A percentile compares a stretch with the other conserved stretches of the same genome.
Evolutionary conservation across 2,888 invertebrate genomes (phyloP).

Genomic region (Physocephala rufipes): DNA sequence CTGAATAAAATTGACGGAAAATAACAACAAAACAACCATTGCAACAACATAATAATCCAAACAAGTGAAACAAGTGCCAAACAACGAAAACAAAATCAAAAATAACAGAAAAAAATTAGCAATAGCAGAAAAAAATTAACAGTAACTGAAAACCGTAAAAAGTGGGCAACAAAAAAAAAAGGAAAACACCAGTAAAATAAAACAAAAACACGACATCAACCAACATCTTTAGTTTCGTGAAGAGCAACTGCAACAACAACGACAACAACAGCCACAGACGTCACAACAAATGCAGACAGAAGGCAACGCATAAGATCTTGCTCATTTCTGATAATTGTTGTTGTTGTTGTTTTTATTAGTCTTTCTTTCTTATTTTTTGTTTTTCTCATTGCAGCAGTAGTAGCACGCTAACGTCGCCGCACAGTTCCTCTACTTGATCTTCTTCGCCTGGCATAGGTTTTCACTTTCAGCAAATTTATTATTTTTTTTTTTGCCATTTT

Average conservation of each 20-base stretch:
- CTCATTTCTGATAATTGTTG: neutral
- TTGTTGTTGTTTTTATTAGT: neutral
- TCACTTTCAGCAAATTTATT: constrained; percentile 29
- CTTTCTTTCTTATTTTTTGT: neutral
- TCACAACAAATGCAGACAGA: too few species aligned
- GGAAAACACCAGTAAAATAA: constrained; percentile 16
- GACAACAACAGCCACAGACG: neutral
- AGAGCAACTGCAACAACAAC: neutral
- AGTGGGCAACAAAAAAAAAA: constrained; percentile 12
- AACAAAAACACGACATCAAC: too few species aligned
- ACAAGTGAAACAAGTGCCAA: neutral
- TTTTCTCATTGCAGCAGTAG: neutral
- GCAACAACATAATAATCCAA: constrained; percentile 12
- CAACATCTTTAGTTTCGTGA: too few species aligned
- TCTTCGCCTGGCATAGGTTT: constrained; percentile 9
- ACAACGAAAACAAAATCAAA: constrained; percentile 3
- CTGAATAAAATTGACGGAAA: constrained; percentile 25
- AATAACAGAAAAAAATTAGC: constrained; percentile 3
- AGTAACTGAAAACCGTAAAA: constrained; percentile 33
- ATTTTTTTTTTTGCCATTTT: constrained; percentile 14
- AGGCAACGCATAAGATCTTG: constrained; percentile 23
- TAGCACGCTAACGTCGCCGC: neutral
- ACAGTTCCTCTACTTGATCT: constrained; percentile 15
- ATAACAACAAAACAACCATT: constrained; percentile 23
- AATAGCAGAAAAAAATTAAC: constrained; percentile 5